Base-by-base conservation (phyloP, 2,888 invertebrate genomes). In the Andrena hattorfiana region DNA sequence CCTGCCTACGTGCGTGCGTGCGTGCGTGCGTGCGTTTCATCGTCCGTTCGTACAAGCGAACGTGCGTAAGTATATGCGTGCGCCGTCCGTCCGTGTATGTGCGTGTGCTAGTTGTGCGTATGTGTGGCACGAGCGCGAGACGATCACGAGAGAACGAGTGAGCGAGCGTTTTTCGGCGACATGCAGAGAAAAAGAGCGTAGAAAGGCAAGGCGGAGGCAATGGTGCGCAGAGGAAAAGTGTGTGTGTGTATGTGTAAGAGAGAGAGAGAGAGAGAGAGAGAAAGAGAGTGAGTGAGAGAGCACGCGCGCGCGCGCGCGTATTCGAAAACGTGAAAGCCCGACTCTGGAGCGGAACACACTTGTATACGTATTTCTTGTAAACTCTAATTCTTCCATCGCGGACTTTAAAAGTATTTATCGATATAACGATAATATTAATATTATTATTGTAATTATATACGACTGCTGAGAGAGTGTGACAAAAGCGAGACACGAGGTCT, bases 351-450 rank as follows among this genome's bases (percentile, higher is more conserved):
- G 89, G 89, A 89, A 93, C 91, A 96, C 96, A 96, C 95, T 96
- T 96, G 96, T 97, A 97, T 96, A 96, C 96, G 96, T 96, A 96
- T 96, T 94, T 95, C 94, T 94, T 95, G 95, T 95, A 95, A 95
- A 95, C 95, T 95, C 95, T 95, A 95, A 95, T 95, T 95, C 95
- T 95, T 95, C 95, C 95, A 94, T 93, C 93, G 94, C 93, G 94
- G 92, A 94, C 93, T 94, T 94, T 92, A 92, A 94, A 94, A 93
- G 92, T 94, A 94, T 94, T 94, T 94, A 94, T 94, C 94, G 93
- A 93, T 90, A 93, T 94, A 94, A 93, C 93, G 92, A 93, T 93
- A 91, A 89, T 87, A 91, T 87, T 90, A 93, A 92, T 93, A 94
- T 93, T 94, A 94, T 93, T 94, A 93, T 93, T 93, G 92, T 93